phyloP scores from a whole-genome alignment of 64 coral and sea anemone genomes.

The Dendrophyllia cribrosa region DNA sequence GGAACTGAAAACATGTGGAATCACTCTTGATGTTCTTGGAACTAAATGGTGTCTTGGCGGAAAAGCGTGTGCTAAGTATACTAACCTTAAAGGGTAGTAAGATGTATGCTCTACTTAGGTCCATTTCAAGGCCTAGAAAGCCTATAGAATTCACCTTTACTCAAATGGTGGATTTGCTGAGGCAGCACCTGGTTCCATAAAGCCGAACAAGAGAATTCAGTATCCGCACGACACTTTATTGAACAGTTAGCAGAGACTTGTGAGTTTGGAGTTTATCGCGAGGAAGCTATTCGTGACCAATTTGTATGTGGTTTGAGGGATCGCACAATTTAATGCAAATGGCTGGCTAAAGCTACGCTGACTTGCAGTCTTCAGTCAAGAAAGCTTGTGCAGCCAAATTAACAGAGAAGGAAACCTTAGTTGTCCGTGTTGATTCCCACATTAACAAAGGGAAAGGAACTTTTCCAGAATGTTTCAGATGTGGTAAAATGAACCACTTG shows the following conservation, averaged over 20 bases:
- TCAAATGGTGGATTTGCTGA: slow-evolving; percentile 7
- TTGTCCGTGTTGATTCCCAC: neutral
- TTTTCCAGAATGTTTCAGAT: too few species aligned
- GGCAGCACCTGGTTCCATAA: slow-evolving; percentile 37
- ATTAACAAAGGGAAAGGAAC: neutral
- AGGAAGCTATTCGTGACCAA: too few species aligned
- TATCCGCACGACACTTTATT: slow-evolving; percentile 3
- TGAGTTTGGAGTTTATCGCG: too few species aligned
- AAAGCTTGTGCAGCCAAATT: neutral
- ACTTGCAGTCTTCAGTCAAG: neutral
- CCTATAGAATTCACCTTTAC: slow-evolving; percentile 9
- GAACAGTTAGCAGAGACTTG: slow-evolving; percentile 42
- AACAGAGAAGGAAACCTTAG: slow-evolving; percentile 10
- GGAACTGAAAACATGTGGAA: too few species aligned
- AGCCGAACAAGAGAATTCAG: slow-evolving; percentile 8
- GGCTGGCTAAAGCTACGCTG: neutral
- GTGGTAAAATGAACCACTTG: too few species aligned
- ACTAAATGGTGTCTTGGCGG: too few species aligned
- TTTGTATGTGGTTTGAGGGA: too few species aligned
- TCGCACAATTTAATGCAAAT: neutral
- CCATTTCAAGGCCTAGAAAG: slow-evolving; percentile 19
- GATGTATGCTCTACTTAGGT: slow-evolving; percentile 15
- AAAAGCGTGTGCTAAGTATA: too few species aligned
- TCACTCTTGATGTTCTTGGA: too few species aligned
- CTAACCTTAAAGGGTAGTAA: slow-evolving; percentile 24